These are phyloP conservation scores for Salpingus planirostris DNA, from an alignment of 2,888 invertebrate species.

Conservation along the genomic window DNA sequence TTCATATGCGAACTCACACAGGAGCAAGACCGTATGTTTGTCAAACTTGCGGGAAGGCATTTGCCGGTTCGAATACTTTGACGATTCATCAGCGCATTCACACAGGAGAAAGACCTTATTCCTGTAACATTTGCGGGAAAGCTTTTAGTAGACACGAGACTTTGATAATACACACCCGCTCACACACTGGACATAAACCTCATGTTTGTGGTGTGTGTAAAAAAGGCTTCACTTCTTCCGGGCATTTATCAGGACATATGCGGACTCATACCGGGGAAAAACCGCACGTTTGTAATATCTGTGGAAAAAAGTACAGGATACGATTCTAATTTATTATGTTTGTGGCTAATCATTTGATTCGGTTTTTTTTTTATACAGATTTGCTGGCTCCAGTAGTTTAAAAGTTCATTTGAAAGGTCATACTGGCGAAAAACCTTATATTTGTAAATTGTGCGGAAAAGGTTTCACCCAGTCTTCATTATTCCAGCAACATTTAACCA, in stretches of 20 bases:
- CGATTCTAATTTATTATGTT: conserved; percentile 10
- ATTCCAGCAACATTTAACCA: conserved; percentile 30
- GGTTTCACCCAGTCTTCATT: conserved; percentile 29
- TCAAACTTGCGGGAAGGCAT: conserved; percentile 40
- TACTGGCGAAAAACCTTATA: conserved; percentile 30
- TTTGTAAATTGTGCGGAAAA: conserved; percentile 37
- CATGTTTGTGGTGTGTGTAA: conserved; percentile 38
- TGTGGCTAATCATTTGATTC: neutral
- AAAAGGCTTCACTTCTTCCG: conserved; percentile 38
- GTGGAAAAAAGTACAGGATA: conserved; percentile 40
- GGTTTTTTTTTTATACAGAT: conserved; percentile 24
- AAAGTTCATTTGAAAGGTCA: conserved; percentile 37
- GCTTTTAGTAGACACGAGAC: conserved; percentile 40
- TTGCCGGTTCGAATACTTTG: conserved; percentile 41
- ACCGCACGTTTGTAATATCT: conserved; percentile 35
- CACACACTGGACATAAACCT: conserved; percentile 40
- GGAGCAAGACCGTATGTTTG: conserved; percentile 42
- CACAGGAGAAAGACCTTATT: conserved; percentile 41
- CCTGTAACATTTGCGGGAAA: conserved; percentile 37
- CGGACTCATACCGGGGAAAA: conserved; percentile 40
- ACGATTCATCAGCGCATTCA: conserved; percentile 40
- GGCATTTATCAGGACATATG: conserved; percentile 40
- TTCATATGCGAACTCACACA: conserved; percentile 43
- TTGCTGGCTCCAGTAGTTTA: conserved; percentile 35
- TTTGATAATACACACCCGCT: conserved; percentile 37